Percentiles rank a stretch among this genome's conserved stretches.
phyloP scores from a whole-genome alignment of 2,888 invertebrate species.

The Drosophila neotestacea region DNA sequence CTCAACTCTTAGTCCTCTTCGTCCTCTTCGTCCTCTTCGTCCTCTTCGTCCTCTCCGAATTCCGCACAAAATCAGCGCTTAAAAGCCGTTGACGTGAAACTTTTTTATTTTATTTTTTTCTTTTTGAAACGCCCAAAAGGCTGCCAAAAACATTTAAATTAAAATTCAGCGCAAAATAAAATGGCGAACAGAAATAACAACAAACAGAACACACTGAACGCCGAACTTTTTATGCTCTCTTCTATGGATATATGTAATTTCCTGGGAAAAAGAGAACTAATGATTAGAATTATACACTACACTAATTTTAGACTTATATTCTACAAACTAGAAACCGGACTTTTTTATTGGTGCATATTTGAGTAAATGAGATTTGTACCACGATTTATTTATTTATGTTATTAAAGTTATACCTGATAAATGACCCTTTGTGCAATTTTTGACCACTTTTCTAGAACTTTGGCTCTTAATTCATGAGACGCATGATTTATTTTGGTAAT shows the following conservation, averaged over 20 bases:
- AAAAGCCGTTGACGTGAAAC: constrained; percentile 68
- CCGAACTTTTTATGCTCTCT: constrained; percentile 35
- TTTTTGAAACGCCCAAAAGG: constrained; percentile 51
- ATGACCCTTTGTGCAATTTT: too few relatives aligned
- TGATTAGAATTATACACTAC: too few relatives aligned
- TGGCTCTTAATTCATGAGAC: too few relatives aligned
- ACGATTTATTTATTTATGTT: too few relatives aligned
- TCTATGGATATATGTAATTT: not conserved
- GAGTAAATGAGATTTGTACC: too few relatives aligned
- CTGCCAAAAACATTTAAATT: constrained; percentile 80
- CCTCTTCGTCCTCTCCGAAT: constrained; percentile 14
- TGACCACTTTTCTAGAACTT: too few relatives aligned
- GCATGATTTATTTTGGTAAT: too few relatives aligned
- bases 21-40: constrained; percentile 22
- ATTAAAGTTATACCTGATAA: too few relatives aligned
- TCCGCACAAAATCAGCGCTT: constrained; percentile 68
- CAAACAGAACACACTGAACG: constrained; percentile 10
- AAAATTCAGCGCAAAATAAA: constrained; percentile 65
- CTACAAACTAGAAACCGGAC: too few relatives aligned
- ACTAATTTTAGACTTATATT: too few relatives aligned
- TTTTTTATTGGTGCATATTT: too few relatives aligned
- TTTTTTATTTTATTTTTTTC: constrained; percentile 35
- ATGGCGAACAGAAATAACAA: constrained; percentile 28
- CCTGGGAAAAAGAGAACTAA: too few relatives aligned
- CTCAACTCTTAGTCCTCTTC: constrained; percentile 31